Base-by-base conservation (phyloP, 2,888 invertebrate genomes). In the Mongoloraphidia duomilia region DNA sequence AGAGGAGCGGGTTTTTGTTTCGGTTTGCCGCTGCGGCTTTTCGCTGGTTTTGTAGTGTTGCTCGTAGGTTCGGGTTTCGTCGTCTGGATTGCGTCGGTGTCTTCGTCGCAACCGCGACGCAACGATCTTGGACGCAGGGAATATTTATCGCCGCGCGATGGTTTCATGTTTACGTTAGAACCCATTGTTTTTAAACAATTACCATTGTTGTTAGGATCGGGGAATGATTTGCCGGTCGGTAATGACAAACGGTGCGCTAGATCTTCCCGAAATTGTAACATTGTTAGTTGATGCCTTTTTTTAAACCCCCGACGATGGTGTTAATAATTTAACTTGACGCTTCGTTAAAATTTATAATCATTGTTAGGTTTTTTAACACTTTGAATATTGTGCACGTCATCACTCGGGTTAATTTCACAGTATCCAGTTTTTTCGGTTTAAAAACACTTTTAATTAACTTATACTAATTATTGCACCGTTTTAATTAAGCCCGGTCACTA, bases 1-100 rank as follows among this genome's bases (percentile, higher is more conserved):
- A 82, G 63, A 9, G 80, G 80, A 8, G 71, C 66, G 17, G 68
- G 61, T 59, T 67, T 66, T 44, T 66, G 65, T 54, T 68, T 67
- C 8, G 61, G 58, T 52, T 63, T 61, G n/a, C 56, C 49, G 11
- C 50, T 44, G n/a, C 48, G 46, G 9, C 49, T 50, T 38, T 40
- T 44, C 11, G 39, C 34, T 38, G 5, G 12, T 51, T 53, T 46
- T 53, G 54, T 5, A 52, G 13, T 13, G 10, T 34, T 37, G 33
- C 14, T 39, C 14, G 17, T n/a, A 10, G 12, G 17, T 26, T 14
- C 17, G 11, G 14, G 12, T 12, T 13, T 14, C 33, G 14, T 34
- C 11, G 42, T 26, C 12, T 42, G 17, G 10, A 12, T 11, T 1
- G 17, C 42, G 10, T 42, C 42, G 26, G 26, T 6, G 26, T 26